A percentile compares a stretch with the other conserved stretches of the same genome.
Evolutionary conservation across 1,140 invertebrate genomes (phyloP).

Genomic region (Meteorus sp.): DNA sequence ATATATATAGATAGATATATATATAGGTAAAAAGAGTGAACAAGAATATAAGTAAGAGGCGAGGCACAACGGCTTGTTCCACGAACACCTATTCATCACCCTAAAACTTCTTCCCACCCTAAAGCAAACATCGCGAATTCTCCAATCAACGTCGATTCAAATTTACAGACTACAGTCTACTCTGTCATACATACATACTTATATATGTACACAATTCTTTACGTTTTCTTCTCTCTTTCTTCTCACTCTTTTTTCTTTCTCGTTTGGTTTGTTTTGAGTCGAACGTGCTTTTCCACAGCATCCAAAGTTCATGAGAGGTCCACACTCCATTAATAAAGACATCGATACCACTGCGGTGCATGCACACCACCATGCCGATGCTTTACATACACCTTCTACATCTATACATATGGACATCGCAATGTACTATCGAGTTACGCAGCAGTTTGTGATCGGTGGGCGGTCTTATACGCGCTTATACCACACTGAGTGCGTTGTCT

Average conservation of each 20-base stretch:
- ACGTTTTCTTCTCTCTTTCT: neutral
- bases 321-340: conserved; percentile 46
- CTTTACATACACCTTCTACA: conserved; percentile 24
- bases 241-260: neutral
- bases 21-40: neutral
- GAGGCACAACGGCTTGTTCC: conserved; percentile 25
- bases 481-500: no score
- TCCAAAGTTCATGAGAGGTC: neutral
- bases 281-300: no score
- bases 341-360: no score
- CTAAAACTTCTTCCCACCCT: conserved; percentile 39
- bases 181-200: no score
- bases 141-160: conserved; percentile 48
- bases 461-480: conserved; percentile 15
- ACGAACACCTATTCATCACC: conserved; percentile 31
- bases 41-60: neutral
- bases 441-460: conserved; percentile 25
- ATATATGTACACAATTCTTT: neutral
- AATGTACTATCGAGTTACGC: conserved; percentile 36
- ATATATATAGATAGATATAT: no score
- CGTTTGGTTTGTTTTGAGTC: no score
- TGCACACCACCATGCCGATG: no score
- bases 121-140: conserved; percentile 41
- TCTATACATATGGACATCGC: conserved; percentile 27
- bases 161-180: conserved; percentile 33